phyloP scores from a whole-genome alignment of 2,113 vertebrate species.

The Lasiurus cinereus region DNA sequence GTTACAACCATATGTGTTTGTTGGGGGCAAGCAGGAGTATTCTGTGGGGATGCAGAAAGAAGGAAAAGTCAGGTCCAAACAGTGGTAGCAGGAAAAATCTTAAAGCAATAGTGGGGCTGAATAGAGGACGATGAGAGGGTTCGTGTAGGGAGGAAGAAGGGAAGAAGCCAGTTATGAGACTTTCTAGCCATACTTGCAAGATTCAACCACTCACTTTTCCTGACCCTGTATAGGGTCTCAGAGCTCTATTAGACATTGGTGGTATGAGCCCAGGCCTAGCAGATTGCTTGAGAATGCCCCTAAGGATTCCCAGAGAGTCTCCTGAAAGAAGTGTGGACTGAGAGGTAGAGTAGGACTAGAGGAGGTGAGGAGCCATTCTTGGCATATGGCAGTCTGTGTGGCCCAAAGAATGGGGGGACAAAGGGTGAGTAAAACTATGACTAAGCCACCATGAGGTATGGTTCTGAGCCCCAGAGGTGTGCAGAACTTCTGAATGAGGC shows the following conservation, averaged over 20 bases:
- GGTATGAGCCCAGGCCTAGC: neutral
- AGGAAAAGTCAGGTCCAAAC: neutral
- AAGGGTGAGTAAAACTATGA: neutral
- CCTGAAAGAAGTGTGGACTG: neutral
- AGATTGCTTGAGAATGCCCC: accelerated
- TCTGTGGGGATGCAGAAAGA: neutral
- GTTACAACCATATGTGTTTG: neutral
- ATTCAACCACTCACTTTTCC: neutral
- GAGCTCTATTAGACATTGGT: neutral
- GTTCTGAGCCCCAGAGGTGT: neutral
- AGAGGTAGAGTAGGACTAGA: neutral
- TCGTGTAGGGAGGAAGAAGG: neutral
- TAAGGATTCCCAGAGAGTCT: neutral
- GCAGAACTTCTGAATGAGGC: neutral
- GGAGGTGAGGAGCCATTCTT: neutral
- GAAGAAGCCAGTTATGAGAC: neutral
- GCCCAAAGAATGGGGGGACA: neutral
- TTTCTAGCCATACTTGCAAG: neutral
- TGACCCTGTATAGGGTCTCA: accelerated
- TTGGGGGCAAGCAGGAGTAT: neutral
- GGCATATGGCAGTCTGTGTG: neutral
- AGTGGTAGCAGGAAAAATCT: neutral
- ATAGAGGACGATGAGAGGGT: neutral
- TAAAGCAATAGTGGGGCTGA: neutral
- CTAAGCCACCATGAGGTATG: neutral